Percentiles rank a stretch among this genome's conserved stretches.
Evolutionary conservation across 2,113 vertebrate species (phyloP).

Genomic region (Crotalus viridis): DNA sequence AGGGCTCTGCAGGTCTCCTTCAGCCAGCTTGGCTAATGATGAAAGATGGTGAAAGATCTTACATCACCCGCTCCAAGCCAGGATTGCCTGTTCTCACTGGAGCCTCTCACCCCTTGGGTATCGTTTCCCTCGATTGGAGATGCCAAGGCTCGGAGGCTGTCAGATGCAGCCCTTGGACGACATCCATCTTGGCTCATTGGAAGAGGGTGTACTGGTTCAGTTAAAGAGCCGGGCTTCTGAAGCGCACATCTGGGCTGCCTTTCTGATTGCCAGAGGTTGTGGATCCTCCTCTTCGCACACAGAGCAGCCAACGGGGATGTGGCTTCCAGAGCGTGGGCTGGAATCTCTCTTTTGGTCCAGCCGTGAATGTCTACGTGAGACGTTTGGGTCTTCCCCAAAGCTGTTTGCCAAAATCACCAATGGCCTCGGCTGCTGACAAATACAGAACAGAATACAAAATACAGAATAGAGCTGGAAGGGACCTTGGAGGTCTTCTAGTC

Average conservation of each 20-base stretch:
- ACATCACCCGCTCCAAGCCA: not conserved
- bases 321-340: not conserved
- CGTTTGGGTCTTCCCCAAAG: not conserved
- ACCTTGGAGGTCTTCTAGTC: not conserved
- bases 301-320: not conserved
- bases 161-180: not conserved
- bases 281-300: not conserved
- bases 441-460: too few species aligned
- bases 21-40: not conserved
- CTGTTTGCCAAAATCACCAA: not conserved
- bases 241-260: not conserved
- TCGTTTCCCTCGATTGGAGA: not conserved
- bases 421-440: not conserved
- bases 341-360: not conserved
- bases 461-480: not conserved
- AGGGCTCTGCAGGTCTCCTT: not conserved
- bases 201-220: not conserved
- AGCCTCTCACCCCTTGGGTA: not conserved
- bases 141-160: not conserved
- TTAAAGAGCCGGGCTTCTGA: not conserved
- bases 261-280: not conserved
- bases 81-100: not conserved
- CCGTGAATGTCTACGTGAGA: not conserved
- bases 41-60: not conserved
- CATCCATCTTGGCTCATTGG: not conserved